Evolutionary conservation across 1,140 invertebrate genomes (phyloP).

Genomic region (Nixonia krombeini): DNA sequence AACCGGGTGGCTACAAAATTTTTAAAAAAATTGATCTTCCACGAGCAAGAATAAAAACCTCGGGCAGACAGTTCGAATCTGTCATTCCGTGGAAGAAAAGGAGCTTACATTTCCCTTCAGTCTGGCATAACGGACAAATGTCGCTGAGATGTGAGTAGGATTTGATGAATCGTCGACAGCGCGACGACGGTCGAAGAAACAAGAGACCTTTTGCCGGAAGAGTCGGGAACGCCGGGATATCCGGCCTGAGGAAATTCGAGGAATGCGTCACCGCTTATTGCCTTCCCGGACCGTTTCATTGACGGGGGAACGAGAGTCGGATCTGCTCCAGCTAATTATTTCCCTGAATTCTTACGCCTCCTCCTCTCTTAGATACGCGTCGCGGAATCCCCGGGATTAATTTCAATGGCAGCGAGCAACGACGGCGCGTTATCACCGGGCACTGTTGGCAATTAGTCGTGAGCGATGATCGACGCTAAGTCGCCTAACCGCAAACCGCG

Average conservation of each 20-base stretch:
- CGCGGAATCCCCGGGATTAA: background rate
- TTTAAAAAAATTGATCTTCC: background rate
- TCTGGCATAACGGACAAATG: background rate
- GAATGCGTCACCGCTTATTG: slow-evolving; percentile 1
- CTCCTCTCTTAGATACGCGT: background rate
- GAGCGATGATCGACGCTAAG: no score
- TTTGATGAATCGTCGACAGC: slow-evolving; percentile 27
- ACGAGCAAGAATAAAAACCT: no score
- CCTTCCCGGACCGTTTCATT: background rate
- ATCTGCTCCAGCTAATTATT: no score
- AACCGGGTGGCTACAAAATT: no score
- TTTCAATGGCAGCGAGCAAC: no score
- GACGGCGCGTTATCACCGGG: no score
- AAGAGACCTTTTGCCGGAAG: slow-evolving; percentile 4
- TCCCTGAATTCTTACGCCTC: background rate
- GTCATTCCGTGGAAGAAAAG: no score
- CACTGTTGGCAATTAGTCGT: no score
- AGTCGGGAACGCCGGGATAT: slow-evolving; percentile 2
- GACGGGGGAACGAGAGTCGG: no score
- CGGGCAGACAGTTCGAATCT: no score
- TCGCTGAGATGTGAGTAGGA: background rate
- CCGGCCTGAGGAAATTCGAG: no score
- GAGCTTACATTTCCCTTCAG: background rate
- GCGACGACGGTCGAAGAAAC: slow-evolving; percentile 27
- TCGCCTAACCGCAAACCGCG: background rate